Evolutionary conservation across 2,113 vertebrate species (phyloP).

Genomic region (Chionodraco myersi): DNA sequence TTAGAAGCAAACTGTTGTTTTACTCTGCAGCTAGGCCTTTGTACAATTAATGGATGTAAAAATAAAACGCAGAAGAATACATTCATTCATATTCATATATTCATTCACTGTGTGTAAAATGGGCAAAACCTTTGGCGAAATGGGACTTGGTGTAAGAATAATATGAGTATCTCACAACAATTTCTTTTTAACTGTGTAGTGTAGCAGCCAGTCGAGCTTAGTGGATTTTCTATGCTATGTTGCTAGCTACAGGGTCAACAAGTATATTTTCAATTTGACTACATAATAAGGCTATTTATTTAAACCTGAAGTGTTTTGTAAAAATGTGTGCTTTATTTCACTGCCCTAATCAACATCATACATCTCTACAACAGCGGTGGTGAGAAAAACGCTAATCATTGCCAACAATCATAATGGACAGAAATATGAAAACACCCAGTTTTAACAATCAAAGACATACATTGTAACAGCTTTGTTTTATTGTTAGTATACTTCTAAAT

Average conservation of each 20-base stretch:
- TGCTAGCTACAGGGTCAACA: not conserved
- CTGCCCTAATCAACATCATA: not conserved
- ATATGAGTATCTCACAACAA: too few relatives aligned
- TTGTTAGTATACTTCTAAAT: not conserved
- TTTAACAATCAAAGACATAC: not conserved
- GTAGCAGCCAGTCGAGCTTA: too few relatives aligned
- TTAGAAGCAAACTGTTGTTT: not conserved
- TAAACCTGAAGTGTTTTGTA: not conserved
- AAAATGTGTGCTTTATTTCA: too few relatives aligned
- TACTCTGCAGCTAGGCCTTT: not conserved
- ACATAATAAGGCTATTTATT: not conserved
- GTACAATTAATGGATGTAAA: not conserved
- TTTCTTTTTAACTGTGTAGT: too few relatives aligned
- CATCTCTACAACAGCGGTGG: not conserved
- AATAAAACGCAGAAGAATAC: not conserved
- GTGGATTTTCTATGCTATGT: not conserved
- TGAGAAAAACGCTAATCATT: not conserved
- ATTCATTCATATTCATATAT: not conserved
- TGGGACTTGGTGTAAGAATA: too few relatives aligned
- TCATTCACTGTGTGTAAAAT: not conserved
- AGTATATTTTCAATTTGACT: not conserved
- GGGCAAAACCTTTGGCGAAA: not conserved
- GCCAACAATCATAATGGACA: not conserved
- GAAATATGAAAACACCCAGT: not conserved
- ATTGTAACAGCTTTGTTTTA: not conserved